Conservation (phyloP, 2,888 invertebrate genomes). For the Corbicula japonica region DNA sequence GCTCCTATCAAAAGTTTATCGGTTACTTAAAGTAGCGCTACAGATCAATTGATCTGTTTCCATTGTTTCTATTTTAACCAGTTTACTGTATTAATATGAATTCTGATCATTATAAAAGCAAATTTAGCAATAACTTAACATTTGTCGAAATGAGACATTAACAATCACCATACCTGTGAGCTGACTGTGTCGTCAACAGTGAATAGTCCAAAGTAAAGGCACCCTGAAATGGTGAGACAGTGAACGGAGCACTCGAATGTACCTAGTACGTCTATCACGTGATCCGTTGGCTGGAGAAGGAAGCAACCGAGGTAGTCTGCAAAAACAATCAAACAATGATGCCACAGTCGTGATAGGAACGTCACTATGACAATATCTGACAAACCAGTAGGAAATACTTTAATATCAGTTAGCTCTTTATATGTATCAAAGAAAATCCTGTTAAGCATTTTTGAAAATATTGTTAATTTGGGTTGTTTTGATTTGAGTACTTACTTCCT, state of each 20-base stretch:
- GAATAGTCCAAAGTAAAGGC: constrained; percentile 5
- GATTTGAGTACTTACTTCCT: not conserved
- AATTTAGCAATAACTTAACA: not conserved
- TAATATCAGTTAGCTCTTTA: not conserved
- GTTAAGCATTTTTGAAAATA: not conserved
- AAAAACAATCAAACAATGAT: not conserved
- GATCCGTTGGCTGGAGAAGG: not conserved
- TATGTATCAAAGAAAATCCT: not conserved
- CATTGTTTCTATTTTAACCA: not conserved
- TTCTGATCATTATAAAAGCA: not conserved
- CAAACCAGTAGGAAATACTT: not conserved
- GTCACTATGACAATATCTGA: not conserved
- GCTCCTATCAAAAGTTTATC: not conserved
- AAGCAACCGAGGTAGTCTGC: constrained; percentile 10
- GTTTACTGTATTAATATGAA: not conserved
- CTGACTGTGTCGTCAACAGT: not conserved
- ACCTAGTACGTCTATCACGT: not conserved
- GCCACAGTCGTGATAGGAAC: not conserved
- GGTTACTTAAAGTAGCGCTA: not conserved
- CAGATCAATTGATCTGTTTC: not conserved
- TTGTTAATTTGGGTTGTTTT: not conserved
- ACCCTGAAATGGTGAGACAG: constrained; percentile 14
- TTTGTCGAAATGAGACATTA: no score
- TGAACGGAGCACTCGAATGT: constrained; percentile 13
- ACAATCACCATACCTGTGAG: no score